Conservation (phyloP, 2,888 invertebrate species). For the Euphydryas editha region DNA sequence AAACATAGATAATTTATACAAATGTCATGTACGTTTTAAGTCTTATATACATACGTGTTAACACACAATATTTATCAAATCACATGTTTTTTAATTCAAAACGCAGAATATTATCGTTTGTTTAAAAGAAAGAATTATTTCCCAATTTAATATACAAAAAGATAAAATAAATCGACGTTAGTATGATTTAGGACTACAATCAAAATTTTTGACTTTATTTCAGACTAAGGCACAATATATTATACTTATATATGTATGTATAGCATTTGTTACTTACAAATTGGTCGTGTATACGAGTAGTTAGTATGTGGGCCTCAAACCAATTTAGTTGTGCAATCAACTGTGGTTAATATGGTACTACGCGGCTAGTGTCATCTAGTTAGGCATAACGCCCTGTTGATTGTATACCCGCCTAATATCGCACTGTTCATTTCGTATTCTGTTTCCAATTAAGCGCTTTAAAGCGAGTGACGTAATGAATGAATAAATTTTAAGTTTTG, state of each 20-base stretch:
- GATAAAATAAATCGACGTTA: no score
- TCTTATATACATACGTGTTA: no score
- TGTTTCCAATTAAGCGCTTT: slow-evolving; percentile 41
- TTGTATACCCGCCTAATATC: slow-evolving; percentile 43
- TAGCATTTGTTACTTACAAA: slow-evolving; percentile 22
- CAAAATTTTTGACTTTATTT: no score
- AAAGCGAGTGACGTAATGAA: slow-evolving; percentile 35
- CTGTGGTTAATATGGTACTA: slow-evolving; percentile 64
- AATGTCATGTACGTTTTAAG: no score
- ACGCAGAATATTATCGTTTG: no score
- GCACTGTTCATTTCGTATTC: slow-evolving; percentile 43
- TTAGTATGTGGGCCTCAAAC: slow-evolving; percentile 61
- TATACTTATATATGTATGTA: not conserved
- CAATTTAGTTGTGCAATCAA: slow-evolving; percentile 70
- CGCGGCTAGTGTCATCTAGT: slow-evolving; percentile 57
- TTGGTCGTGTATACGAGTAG: slow-evolving; percentile 23
- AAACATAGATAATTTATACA: no score
- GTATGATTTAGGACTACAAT: no score
- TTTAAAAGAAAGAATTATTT: no score
- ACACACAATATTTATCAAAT: no score
- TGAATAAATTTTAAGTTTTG: slow-evolving; percentile 36
- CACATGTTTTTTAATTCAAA: no score
- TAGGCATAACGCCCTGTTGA: slow-evolving; percentile 46
- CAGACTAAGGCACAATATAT: no score
- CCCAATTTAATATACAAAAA: no score